Evolutionary conservation across 1,140 invertebrate species (phyloP).

Genomic region (Oppia nitens): DNA sequence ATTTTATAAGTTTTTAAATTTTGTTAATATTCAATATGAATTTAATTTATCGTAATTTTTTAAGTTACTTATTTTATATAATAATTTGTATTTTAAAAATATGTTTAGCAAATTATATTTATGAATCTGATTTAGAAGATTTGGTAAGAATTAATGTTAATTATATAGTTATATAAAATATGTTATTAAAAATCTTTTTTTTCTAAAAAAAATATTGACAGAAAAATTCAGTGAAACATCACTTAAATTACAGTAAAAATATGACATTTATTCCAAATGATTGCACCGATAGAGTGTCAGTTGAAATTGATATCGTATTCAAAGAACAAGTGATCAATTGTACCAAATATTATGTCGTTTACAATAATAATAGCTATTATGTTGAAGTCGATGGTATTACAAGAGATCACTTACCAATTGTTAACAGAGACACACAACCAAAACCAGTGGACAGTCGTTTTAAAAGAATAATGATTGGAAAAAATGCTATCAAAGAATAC

Average conservation of each 20-base stretch:
- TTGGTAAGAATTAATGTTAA: too few relatives aligned
- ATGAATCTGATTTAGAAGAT: too few relatives aligned
- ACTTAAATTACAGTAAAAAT: background rate
- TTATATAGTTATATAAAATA: too few relatives aligned
- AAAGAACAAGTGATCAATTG: background rate
- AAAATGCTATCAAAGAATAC: background rate
- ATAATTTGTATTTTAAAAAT: too few relatives aligned
- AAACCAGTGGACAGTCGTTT: background rate
- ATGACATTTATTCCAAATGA: background rate
- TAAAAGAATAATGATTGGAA: background rate
- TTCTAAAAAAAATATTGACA: too few relatives aligned
- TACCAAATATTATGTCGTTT: background rate
- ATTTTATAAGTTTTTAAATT: too few relatives aligned
- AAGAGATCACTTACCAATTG: background rate
- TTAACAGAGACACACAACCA: background rate
- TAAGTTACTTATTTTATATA: too few relatives aligned
- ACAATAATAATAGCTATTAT: background rate
- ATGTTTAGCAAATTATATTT: too few relatives aligned
- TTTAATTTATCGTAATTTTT: too few relatives aligned
- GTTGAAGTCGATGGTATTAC: background rate
- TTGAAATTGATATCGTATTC: background rate
- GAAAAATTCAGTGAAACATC: background rate
- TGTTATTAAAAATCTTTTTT: too few relatives aligned
- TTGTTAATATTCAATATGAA: too few relatives aligned
- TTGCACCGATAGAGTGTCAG: background rate